A percentile compares a stretch with the other conserved stretches of the same genome.
phyloP scores from a whole-genome alignment of 1,140 invertebrate species.

The Mercenaria mercenaria region DNA sequence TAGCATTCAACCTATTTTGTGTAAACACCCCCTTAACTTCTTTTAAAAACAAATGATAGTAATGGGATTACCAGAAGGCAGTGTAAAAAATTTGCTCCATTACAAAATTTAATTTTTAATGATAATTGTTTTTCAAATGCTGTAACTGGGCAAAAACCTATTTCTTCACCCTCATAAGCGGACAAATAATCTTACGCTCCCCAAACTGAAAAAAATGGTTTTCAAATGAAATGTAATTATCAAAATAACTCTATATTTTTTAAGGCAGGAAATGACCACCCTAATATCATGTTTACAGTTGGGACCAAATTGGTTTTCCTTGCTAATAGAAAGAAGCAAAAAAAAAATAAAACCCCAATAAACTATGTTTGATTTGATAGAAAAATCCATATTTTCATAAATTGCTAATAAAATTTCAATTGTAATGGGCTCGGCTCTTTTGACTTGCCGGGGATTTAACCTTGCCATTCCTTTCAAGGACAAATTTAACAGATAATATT shows the following conservation, averaged over 20 bases:
- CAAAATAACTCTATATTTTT: background rate
- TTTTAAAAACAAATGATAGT: background rate
- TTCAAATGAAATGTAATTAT: background rate
- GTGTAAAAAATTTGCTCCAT: background rate
- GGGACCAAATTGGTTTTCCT: constrained; percentile 22
- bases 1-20: background rate
- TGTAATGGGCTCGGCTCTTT: no score
- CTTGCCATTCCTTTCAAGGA: no score
- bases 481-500: no score
- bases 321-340: constrained; percentile 27
- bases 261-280: background rate
- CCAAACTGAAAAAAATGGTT: background rate
- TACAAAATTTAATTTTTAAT: background rate
- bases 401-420: no score
- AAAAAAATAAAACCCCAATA: no score
- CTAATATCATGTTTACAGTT: background rate
- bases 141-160: constrained; percentile 14
- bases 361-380: no score
- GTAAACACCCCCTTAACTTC: background rate
- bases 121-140: background rate
- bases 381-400: no score
- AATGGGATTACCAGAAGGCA: background rate
- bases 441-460: no score
- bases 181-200: background rate
- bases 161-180: background rate